Evolutionary conservation across 2,113 vertebrate genomes (phyloP).

Genomic region (Python bivittatus): DNA sequence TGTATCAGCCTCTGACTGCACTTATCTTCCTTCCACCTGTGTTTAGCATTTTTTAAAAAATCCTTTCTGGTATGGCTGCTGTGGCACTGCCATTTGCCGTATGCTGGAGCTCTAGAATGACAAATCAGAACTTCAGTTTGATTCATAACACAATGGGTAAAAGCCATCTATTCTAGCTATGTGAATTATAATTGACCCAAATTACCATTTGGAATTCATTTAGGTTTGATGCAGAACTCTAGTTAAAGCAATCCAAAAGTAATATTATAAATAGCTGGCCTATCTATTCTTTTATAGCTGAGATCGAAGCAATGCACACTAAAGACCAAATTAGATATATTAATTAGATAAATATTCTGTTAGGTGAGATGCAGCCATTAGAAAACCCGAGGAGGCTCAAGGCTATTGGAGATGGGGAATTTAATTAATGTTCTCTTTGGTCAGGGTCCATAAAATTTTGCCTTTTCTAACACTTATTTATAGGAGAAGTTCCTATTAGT

Average conservation of each 20-base stretch:
- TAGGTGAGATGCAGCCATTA: background rate
- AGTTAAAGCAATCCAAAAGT: background rate
- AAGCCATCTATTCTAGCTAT: too few relatives aligned
- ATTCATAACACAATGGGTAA: too few relatives aligned
- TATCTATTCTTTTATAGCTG: background rate
- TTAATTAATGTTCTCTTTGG: background rate
- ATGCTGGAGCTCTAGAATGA: too few relatives aligned
- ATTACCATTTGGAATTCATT: too few relatives aligned
- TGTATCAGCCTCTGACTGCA: too few relatives aligned
- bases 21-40: too few relatives aligned
- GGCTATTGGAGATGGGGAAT: background rate
- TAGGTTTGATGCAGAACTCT: too few relatives aligned
- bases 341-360: background rate
- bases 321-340: background rate
- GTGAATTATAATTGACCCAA: too few relatives aligned
- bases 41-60: too few relatives aligned
- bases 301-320: background rate
- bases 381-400: background rate
- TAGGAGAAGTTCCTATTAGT: background rate
- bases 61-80: too few relatives aligned
- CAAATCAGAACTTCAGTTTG: too few relatives aligned
- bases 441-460: background rate
- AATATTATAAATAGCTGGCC: background rate
- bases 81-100: too few relatives aligned
- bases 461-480: background rate